phyloP scores from a whole-genome alignment of 2,888 invertebrate species.

The Stratiomys singularior region DNA sequence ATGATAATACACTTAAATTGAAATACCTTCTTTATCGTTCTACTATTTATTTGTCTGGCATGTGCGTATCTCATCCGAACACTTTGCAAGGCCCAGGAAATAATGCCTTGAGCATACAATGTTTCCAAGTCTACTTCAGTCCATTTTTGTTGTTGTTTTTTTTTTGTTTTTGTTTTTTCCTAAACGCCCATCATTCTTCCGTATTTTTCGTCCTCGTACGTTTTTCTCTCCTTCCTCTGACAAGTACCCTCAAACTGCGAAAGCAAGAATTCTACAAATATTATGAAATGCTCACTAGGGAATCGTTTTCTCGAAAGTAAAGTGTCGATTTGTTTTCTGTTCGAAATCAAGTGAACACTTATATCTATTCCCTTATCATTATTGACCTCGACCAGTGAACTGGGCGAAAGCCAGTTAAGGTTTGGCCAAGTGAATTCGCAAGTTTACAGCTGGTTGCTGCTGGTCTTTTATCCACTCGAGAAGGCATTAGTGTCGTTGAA shows the following conservation, averaged over 20 bases:
- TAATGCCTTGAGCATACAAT: not conserved
- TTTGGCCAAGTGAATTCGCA: not conserved
- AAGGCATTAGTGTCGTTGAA: slow-evolving; percentile 18
- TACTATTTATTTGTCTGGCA: not conserved
- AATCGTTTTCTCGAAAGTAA: not conserved
- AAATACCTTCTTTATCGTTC: slow-evolving; percentile 2
- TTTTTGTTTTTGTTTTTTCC: too few relatives aligned
- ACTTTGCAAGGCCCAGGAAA: not conserved
- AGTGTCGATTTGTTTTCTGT: slow-evolving; percentile 8
- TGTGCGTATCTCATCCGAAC: not conserved
- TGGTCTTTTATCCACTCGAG: not conserved
- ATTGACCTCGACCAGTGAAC: not conserved
- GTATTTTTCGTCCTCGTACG: not conserved
- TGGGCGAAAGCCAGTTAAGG: not conserved
- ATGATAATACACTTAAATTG: slow-evolving; percentile 3
- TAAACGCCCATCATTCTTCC: slow-evolving; percentile 10
- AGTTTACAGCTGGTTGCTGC: not conserved
- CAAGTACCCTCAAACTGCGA: not conserved
- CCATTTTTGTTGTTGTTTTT: too few relatives aligned
- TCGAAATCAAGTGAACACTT: not conserved
- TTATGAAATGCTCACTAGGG: not conserved
- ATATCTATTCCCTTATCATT: not conserved
- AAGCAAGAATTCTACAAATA: not conserved
- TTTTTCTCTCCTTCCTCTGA: not conserved
- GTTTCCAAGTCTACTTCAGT: not conserved